Percentiles rank a stretch among this genome's conserved stretches.
Conservation (phyloP, 2,888 invertebrate species). For the Cyrtodaria siliqua region DNA sequence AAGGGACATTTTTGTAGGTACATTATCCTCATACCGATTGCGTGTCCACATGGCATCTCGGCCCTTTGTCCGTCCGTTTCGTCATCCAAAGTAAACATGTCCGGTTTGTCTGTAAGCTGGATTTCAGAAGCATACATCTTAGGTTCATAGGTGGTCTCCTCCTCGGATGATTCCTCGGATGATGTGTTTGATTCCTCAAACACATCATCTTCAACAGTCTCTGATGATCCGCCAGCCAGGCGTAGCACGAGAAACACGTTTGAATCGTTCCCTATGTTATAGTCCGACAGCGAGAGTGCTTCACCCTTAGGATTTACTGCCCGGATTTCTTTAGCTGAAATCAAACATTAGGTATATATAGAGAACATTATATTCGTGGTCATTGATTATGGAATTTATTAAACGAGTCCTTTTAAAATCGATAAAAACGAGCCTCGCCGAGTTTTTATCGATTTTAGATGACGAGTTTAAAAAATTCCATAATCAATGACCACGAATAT, state of each 20-base stretch:
- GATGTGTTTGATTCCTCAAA: background rate
- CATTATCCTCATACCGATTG: too few relatives aligned
- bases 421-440: too few relatives aligned
- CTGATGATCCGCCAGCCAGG: slow-evolving; percentile 39
- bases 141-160: background rate
- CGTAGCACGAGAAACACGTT: slow-evolving; percentile 53
- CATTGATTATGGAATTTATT: too few relatives aligned
- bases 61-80: slow-evolving; percentile 55
- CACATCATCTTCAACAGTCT: background rate
- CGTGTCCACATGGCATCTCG: slow-evolving; percentile 70
- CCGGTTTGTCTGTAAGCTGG: slow-evolving; percentile 56
- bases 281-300: slow-evolving; percentile 44
- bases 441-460: too few relatives aligned
- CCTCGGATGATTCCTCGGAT: background rate
- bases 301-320: slow-evolving; percentile 27
- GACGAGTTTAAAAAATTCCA: too few relatives aligned
- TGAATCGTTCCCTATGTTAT: slow-evolving; percentile 44
- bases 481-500: too few relatives aligned
- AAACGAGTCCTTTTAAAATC: too few relatives aligned
- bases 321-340: slow-evolving; percentile 37
- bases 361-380: too few relatives aligned
- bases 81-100: slow-evolving; percentile 69
- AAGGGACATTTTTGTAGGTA: too few relatives aligned
- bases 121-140: slow-evolving; percentile 53
- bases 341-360: too few relatives aligned